phyloP scores from a whole-genome alignment of 2,888 invertebrate genomes.

The Drosophila formosana region DNA sequence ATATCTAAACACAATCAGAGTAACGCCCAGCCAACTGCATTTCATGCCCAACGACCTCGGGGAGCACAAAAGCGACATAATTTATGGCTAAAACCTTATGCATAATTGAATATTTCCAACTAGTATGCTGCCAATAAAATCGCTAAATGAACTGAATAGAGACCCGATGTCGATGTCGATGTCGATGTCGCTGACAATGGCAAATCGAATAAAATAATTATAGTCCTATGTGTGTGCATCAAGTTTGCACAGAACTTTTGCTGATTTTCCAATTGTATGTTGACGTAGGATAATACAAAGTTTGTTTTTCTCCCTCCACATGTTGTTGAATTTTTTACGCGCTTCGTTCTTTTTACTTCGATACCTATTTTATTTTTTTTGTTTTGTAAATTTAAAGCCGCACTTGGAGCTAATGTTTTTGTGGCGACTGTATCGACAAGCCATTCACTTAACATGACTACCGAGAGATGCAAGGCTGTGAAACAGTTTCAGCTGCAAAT shows the following conservation, averaged over 20 bases:
- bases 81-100: slow-evolving; percentile 36
- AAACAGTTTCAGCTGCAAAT: background rate
- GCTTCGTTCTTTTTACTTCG: background rate
- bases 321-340: background rate
- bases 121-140: slow-evolving; percentile 26
- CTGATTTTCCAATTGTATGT: background rate
- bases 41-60: slow-evolving; percentile 1
- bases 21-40: slow-evolving; percentile 6
- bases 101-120: slow-evolving; percentile 42
- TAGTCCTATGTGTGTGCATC: background rate
- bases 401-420: background rate
- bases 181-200: slow-evolving; percentile 7
- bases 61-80: slow-evolving; percentile 29
- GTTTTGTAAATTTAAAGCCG: no score
- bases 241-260: slow-evolving; percentile 1
- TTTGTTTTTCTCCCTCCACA: background rate
- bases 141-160: slow-evolving; percentile 18
- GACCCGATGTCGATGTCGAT: background rate
- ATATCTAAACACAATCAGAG: background rate
- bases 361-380: no score
- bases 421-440: background rate
- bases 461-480: no score
- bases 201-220: slow-evolving; percentile 13
- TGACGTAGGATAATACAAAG: background rate
- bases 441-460: background rate